Evolutionary conservation across 2,888 invertebrate species (phyloP).

Genomic region (Drosophila melanosoma): DNA sequence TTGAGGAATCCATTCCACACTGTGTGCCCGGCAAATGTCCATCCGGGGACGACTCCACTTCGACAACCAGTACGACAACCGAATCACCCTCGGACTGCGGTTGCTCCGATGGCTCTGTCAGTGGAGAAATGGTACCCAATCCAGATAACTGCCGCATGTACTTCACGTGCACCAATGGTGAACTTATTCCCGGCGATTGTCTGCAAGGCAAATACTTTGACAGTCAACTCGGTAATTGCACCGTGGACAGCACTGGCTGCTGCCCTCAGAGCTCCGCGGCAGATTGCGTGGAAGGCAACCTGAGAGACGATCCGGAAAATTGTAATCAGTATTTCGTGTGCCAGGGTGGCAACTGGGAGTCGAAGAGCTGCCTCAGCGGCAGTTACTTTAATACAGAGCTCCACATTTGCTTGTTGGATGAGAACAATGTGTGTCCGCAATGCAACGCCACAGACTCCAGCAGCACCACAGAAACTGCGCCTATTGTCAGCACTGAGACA

Average conservation of each 20-base stretch:
- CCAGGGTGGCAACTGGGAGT: conserved; percentile 43
- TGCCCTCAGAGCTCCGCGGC: conserved; percentile 45
- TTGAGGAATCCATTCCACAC: conserved; percentile 20
- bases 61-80: conserved; percentile 9
- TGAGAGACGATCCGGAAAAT: conserved; percentile 6
- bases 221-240: background rate
- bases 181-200: conserved; percentile 65
- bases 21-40: conserved; percentile 69
- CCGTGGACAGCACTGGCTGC: conserved; percentile 26
- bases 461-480: background rate
- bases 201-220: conserved; percentile 69
- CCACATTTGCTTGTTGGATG: conserved; percentile 39
- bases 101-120: conserved; percentile 53
- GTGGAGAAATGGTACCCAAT: conserved; percentile 64
- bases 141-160: conserved; percentile 64
- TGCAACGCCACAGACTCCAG: background rate
- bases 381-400: conserved; percentile 40
- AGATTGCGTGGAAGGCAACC: conserved; percentile 31
- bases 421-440: conserved; percentile 30
- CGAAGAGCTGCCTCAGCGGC: conserved; percentile 45
- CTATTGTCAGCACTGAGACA: background rate
- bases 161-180: conserved; percentile 66
- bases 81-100: conserved; percentile 37
- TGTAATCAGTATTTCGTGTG: conserved; percentile 52
- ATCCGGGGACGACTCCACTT: conserved; percentile 13